These are phyloP conservation scores for Timema cristinae DNA, from an alignment of 2,888 invertebrate species.

Conservation along the genomic window DNA sequence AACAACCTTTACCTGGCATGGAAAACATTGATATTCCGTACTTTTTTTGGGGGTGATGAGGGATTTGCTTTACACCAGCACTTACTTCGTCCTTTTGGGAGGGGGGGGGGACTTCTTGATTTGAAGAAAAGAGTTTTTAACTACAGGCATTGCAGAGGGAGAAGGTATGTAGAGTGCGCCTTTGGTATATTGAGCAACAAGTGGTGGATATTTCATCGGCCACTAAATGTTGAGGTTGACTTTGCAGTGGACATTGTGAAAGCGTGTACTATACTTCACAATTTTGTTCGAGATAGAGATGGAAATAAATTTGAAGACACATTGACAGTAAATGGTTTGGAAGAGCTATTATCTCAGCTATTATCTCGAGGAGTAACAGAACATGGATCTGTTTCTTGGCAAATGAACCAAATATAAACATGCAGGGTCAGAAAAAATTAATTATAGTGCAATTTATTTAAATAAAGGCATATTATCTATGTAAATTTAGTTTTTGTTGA, in stretches of 20 bases:
- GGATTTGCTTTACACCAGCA: constrained; percentile 26
- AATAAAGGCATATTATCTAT: too few species aligned
- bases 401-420: too few species aligned
- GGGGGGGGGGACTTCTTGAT: constrained; percentile 18
- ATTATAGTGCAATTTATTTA: too few species aligned
- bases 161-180: constrained; percentile 36
- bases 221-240: constrained; percentile 30
- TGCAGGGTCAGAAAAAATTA: too few species aligned
- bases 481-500: too few species aligned
- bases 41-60: constrained; percentile 21
- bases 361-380: constrained; percentile 16
- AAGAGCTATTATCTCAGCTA: constrained; percentile 27
- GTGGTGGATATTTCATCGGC: constrained; percentile 39
- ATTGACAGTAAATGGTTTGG: constrained; percentile 31
- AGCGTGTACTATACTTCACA: constrained; percentile 33
- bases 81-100: constrained; percentile 21
- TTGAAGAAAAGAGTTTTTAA: constrained; percentile 30
- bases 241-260: constrained; percentile 34
- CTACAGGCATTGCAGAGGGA: constrained; percentile 33
- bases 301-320: constrained; percentile 30
- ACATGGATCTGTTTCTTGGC: too few species aligned
- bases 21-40: constrained; percentile 18
- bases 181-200: constrained; percentile 38
- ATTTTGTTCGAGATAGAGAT: constrained; percentile 29
- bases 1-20: constrained; percentile 11